These are phyloP conservation scores for Carlito syrichta DNA, from an alignment of 2,113 vertebrate genomes.

Conservation along the genomic window DNA sequence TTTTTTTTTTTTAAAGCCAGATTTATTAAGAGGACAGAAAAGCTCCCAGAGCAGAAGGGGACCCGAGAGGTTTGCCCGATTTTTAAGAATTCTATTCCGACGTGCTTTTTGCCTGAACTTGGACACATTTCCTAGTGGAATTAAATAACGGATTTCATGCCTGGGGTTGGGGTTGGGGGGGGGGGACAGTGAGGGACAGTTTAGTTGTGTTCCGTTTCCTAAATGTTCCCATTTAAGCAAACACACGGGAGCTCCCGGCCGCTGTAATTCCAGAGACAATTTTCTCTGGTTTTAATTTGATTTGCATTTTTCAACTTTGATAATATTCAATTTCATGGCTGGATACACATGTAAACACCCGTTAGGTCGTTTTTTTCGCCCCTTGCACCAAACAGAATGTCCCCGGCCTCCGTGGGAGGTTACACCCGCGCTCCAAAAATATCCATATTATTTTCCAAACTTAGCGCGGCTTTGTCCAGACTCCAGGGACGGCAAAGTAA, in stretches of 20 bases:
- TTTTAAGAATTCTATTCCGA: background rate
- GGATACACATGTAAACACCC: conserved; percentile 71
- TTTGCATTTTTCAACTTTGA: conserved; percentile 69
- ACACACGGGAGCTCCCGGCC: conserved; percentile 41
- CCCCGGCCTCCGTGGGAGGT: background rate
- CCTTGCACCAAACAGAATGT: conserved; percentile 42
- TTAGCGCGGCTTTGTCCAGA: background rate
- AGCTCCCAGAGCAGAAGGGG: too few species aligned
- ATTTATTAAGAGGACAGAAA: too few species aligned
- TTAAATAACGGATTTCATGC: background rate
- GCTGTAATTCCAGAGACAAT: conserved; percentile 71
- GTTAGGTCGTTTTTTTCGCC: conserved; percentile 18
- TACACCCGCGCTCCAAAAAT: background rate
- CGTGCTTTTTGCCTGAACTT: background rate
- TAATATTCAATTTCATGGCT: conserved; percentile 77
- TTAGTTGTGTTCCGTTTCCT: conserved; percentile 43
- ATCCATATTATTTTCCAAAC: conserved; percentile 40
- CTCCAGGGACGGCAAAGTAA: background rate
- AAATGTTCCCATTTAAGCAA: conserved; percentile 54
- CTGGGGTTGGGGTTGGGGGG: background rate
- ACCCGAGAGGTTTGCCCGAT: too few species aligned
- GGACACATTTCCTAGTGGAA: background rate
- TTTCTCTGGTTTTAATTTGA: conserved; percentile 68
- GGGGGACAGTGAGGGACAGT: background rate
- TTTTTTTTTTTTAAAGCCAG: too few species aligned